Evolutionary conservation across 2,113 vertebrate species (phyloP).

Genomic region (Tympanuchus pallidicinctus): DNA sequence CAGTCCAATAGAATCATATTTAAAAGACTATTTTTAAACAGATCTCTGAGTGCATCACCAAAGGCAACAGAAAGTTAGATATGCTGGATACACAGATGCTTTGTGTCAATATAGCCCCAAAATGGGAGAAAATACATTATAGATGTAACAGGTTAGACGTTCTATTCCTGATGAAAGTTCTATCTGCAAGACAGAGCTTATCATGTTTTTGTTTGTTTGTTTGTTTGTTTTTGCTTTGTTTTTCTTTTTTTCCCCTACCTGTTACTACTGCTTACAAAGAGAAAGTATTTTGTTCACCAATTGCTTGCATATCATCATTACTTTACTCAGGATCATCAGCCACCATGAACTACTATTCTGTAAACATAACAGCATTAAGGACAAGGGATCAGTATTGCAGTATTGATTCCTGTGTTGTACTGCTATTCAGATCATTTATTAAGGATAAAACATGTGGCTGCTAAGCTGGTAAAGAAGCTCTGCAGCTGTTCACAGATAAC

Average conservation of each 20-base stretch:
- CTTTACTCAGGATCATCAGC: neutral
- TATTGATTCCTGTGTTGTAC: neutral
- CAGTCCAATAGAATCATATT: neutral
- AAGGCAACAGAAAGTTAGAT: neutral
- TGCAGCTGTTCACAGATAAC: neutral
- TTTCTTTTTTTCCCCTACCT: neutral
- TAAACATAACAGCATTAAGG: neutral
- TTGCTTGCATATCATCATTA: neutral
- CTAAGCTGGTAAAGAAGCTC: neutral
- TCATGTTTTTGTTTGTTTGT: too few species aligned
- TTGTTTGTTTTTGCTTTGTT: neutral
- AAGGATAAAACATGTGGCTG: neutral
- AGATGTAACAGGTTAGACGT: neutral
- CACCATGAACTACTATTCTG: neutral
- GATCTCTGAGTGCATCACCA: neutral
- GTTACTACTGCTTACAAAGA: neutral
- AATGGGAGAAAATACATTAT: neutral
- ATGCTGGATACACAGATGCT: neutral
- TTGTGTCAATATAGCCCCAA: neutral
- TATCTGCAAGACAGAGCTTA: neutral
- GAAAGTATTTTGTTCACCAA: neutral
- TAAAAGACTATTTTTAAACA: neutral
- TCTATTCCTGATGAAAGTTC: neutral
- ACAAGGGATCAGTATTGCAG: neutral
- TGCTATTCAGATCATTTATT: neutral